Evolutionary conservation across 2,888 invertebrate species (phyloP), one percentile per base, ranked within the genome.

Genomic region (Calameuta filiformis): DNA sequence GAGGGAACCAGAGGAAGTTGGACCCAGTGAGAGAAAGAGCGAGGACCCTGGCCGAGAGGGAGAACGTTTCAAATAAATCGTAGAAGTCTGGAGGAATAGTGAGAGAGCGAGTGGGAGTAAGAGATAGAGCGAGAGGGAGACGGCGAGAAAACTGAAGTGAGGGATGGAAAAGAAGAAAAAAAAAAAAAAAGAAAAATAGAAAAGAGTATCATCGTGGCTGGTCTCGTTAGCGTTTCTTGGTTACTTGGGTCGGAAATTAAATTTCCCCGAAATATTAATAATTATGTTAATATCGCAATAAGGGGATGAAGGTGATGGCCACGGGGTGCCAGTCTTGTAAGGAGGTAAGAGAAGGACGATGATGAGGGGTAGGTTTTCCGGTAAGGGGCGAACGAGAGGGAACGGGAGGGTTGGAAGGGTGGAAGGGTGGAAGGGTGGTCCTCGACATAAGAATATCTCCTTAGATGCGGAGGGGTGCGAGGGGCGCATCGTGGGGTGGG

Each of bases 371-470:
- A 31, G 73, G 40, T 4, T 0, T 1, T 15, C 15, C 15, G 15
- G 15, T 6, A 71, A 75, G 68, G 73, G 56, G 30, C 12, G 12
- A 35, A 68, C 35, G 78, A 77, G 33, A 71, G 75, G n/a, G 69
- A 68, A 30, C 30, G 71, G 15, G 56, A 37, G 74, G 33, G 78
- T 68, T 56, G 77, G 75, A 75, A 79, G 56, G 71, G 76, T 75
- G 77, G 75, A 75, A 79, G 40, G 71, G 76, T 75, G 56, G 77
- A 81, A 40, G 79, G 87, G 86, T 88, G 86, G 86, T 85, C 82
- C 88, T 89, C 89, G 88, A 89, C 89, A 87, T 90, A 88, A 89
- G 90, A 89, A 90, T 90, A 90, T 90, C 89, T 89, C 86, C 89
- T 87, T 85, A 88, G 90, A 87, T 88, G 89, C 87, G 86, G 33